Percentiles rank a stretch among this genome's conserved stretches.
These are phyloP conservation scores for Pseudotriccus pelzelni DNA, from an alignment of 2,797 vertebrate genomes.

Conservation along the genomic window DNA sequence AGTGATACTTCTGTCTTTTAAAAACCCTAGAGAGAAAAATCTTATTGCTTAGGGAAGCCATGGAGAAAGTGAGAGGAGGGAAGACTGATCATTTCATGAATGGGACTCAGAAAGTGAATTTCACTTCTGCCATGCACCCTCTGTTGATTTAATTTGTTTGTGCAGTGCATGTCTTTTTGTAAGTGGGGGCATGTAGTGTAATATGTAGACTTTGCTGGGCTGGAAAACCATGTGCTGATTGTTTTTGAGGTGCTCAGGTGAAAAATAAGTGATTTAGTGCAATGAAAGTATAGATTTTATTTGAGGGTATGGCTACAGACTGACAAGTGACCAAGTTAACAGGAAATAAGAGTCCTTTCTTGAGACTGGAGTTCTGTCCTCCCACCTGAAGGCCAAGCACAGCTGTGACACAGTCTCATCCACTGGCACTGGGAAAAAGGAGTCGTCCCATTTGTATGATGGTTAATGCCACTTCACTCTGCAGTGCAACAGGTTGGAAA, in stretches of 20 bases:
- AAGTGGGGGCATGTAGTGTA: not conserved
- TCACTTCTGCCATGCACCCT: not conserved
- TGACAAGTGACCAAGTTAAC: not conserved
- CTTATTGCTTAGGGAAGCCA: not conserved
- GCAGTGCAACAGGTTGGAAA: not conserved
- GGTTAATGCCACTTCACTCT: not conserved
- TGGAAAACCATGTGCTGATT: not conserved
- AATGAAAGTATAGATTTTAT: not conserved
- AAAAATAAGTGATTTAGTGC: not conserved
- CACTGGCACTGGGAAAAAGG: not conserved
- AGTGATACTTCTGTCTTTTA: not conserved
- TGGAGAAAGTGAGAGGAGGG: not conserved
- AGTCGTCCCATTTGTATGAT: not conserved
- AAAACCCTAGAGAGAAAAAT: not conserved
- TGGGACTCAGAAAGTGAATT: not conserved
- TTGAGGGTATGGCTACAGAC: not conserved
- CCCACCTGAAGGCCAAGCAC: not conserved
- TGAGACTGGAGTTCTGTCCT: not conserved
- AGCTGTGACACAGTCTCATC: not conserved
- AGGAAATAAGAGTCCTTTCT: not conserved
- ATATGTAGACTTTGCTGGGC: not conserved
- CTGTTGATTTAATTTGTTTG: not conserved
- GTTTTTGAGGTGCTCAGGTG: not conserved
- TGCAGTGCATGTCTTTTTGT: not conserved
- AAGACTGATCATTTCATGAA: not conserved